Evolutionary conservation across 2,888 invertebrate genomes (phyloP), one percentile per base, ranked within the genome.

Genomic region (Apamea anceps): DNA sequence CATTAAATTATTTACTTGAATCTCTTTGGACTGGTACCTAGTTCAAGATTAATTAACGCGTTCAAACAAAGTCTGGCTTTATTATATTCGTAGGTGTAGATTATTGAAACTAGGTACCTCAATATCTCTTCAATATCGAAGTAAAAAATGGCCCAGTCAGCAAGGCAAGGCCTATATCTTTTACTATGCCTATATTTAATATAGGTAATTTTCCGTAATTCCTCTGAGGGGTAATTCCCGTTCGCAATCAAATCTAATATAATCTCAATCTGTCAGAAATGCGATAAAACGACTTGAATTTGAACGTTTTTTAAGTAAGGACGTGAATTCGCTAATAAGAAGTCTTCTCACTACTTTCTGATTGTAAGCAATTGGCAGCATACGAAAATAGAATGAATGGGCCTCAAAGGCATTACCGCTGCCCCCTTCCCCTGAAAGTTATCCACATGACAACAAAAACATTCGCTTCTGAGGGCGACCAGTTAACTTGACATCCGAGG

Each of bases 371-470:
- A 85, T 67, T 37, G 25, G 37, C 21, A 54, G 66, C 66, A 37
- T 13, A 81, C 74, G 1, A 82, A 86, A 82, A 82, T 82, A 82
- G 81, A 86, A 82, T 86, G 82, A 82, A 82, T 85, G 86, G 72
- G n/a, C 0, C 70, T 72, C 72, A 81, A 81, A 72, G 81, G 51
- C 25, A 42, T 60, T 42, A 57, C 32, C 65, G 21, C 13, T 42
- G 28, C 63, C 81, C 68, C 65, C 13, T 51, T 1, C 51, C 45
- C 51, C 48, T 21, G 6, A 37, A 48, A 21, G 3, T 42, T 28
- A 70, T 72, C 32, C n/a, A 32, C 57, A n/a, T 81, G 80, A 70
- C 71, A 86, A 86, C 86, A 62, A 85, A 12, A 86, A 81, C 60
- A 63, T 45, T 54, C 62, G 48, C 51, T 28, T n/a, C 37, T 0